Evolutionary conservation across 1,140 invertebrate species (phyloP), one percentile per base, ranked within the genome.

Genomic region (Arctopsyche grandis): DNA sequence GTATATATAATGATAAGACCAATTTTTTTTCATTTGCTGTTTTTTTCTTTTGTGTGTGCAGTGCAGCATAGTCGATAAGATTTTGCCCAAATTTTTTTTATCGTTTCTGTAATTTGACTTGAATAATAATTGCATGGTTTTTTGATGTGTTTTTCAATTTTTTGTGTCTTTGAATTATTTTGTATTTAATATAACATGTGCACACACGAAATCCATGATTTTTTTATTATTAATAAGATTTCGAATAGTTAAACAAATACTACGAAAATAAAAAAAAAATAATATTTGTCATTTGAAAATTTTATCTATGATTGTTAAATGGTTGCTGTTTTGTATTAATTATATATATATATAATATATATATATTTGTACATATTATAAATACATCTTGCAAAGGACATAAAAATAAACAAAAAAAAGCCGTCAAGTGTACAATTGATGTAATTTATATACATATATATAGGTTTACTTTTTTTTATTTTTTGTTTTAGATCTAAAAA

Each of bases 291-390:
- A 48, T 29, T 66, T 79, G 66, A 38, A 79, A 76, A 79, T 46
- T 70, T 44, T 75, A 70, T 69, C 12, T 24, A 29, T 46, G 14
- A 60, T 75, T 79, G 78, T 79, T 79, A 75, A 69, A 78, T 63
- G 70, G 16, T 79, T 79, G 29, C 60, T 75, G 78, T 79, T 75
- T 58, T 58, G 46, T 69, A 75, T 38, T 73, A 26, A 52, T 69
- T 71, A 52, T 71, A 71, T 71, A 71, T n/a, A n/a, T n/a, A n/a
- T n/a, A n/a, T n/a, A n/a, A n/a, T n/a, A n/a, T n/a, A n/a, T n/a
- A n/a, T 46, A 71, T 46, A 71, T 71, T 26, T 73, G 22, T 73
- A 70, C 16, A 48, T 73, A 46, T 73, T 73, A 38, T 66, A 26
- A 66, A 5, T 66, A 66, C 63, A 5, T 66, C 63, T 26, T 38